A percentile compares a stretch with the other conserved stretches of the same genome.
Evolutionary conservation across 2,113 vertebrate species (phyloP).

Genomic region (Lutjanus erythropterus): DNA sequence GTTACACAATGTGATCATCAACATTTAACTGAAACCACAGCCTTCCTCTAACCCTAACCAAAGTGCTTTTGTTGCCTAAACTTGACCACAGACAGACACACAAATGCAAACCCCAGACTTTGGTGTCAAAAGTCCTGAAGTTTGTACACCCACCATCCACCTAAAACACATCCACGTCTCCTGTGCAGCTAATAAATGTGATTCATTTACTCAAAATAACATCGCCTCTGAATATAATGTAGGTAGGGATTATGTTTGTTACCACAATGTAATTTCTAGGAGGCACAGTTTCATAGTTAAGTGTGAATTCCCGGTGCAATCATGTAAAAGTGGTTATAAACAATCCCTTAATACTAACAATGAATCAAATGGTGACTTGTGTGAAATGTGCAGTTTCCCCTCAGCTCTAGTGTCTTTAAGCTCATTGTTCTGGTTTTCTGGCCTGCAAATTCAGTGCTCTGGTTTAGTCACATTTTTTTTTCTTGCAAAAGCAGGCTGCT

Average conservation of each 20-base stretch:
- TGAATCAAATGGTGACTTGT: background rate
- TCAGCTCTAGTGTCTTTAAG: background rate
- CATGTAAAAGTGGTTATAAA: background rate
- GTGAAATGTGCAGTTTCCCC: background rate
- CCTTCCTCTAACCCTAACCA: background rate
- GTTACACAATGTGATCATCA: background rate
- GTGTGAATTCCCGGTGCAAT: background rate
- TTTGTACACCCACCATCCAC: background rate
- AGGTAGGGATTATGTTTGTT: background rate
- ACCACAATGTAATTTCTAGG: background rate
- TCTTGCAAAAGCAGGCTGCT: background rate
- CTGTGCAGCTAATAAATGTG: background rate
- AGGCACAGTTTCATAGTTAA: background rate
- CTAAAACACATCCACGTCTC: background rate
- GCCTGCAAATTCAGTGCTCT: rapidly evolving
- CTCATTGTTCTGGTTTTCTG: background rate
- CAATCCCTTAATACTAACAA: background rate
- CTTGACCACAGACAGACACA: background rate
- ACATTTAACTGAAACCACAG: background rate
- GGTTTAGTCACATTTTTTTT: background rate
- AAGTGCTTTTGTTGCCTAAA: conserved; percentile 1
- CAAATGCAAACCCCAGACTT: background rate
- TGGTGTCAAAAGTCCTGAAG: background rate
- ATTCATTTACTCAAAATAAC: background rate
- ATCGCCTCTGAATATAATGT: background rate